A percentile compares a stretch with the other conserved stretches of the same genome.
Evolutionary conservation across 2,888 invertebrate genomes (phyloP).

Genomic region (Melanargia galathea): DNA sequence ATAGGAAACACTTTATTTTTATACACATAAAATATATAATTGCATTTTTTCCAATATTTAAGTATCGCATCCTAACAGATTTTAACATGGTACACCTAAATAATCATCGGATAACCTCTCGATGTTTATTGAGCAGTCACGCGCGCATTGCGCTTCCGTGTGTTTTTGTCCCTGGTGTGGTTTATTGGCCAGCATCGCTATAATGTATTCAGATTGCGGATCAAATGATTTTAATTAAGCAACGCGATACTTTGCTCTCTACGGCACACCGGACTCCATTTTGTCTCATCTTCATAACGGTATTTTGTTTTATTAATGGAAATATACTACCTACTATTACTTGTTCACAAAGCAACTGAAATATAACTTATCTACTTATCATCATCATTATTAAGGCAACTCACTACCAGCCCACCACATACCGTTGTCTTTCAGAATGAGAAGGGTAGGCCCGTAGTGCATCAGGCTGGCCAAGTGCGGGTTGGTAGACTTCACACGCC

Average conservation of each 20-base stretch:
- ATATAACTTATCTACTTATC: conserved; percentile 7
- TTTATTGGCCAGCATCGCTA: conserved; percentile 63
- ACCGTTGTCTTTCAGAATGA: too few relatives aligned
- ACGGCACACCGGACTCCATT: conserved; percentile 20
- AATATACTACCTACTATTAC: conserved; percentile 25
- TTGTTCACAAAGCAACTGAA: conserved; percentile 19
- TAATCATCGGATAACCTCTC: too few relatives aligned
- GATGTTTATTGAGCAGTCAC: conserved; percentile 19
- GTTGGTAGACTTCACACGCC: too few relatives aligned
- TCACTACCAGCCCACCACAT: too few relatives aligned
- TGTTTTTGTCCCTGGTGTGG: conserved; percentile 55
- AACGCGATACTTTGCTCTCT: conserved; percentile 28
- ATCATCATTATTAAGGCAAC: too few relatives aligned
- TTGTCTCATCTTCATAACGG: conserved; percentile 35
- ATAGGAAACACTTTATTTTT: neutral
- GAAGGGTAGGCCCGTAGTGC: too few relatives aligned
- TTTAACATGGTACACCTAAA: neutral
- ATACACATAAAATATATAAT: neutral
- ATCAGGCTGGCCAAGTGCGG: too few relatives aligned
- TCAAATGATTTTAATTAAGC: conserved; percentile 75
- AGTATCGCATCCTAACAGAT: too few relatives aligned
- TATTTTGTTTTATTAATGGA: conserved; percentile 23
- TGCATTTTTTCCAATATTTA: conserved; percentile 2
- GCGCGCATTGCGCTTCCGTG: conserved; percentile 43
- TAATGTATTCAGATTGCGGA: conserved; percentile 76